A percentile compares a stretch with the other conserved stretches of the same genome.
These are phyloP conservation scores for Clamator glandarius DNA, from an alignment of 2,797 vertebrate genomes.

Conservation along the genomic window DNA sequence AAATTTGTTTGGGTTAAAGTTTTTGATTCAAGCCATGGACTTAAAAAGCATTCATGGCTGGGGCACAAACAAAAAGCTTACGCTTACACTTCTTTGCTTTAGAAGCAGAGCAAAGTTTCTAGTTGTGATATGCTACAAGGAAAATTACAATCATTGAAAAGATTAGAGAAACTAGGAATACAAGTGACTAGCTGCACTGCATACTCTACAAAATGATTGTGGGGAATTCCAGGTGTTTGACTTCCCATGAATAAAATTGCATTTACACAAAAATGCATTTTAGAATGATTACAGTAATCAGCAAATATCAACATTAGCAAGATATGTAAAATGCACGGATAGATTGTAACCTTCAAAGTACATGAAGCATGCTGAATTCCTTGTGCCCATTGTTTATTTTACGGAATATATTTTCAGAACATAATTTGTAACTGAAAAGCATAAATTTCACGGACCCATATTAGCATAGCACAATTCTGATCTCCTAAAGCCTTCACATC, in stretches of 20 bases:
- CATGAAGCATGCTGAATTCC: neutral
- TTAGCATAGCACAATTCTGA: neutral
- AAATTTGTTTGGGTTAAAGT: neutral
- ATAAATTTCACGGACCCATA: neutral
- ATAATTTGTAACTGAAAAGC: neutral
- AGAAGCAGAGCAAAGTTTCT: neutral
- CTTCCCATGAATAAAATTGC: neutral
- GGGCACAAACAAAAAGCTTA: neutral
- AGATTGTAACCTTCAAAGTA: neutral
- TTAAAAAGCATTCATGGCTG: neutral
- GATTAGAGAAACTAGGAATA: neutral
- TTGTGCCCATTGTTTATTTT: neutral
- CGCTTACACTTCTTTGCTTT: too few species aligned
- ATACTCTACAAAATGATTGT: neutral
- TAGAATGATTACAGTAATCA: neutral
- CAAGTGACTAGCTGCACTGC: neutral
- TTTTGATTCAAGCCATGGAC: neutral
- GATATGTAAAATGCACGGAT: neutral
- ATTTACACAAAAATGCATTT: neutral
- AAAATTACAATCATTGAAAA: neutral
- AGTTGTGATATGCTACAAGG: neutral
- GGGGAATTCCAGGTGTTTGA: neutral
- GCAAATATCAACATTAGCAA: neutral
- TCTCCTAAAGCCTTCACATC: neutral
- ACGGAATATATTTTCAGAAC: neutral